Percentiles rank a stretch among this genome's conserved stretches.
These are phyloP conservation scores for Heliocidaris tuberculata DNA, from an alignment of 35 echinoderm and acorn worm species.

Conservation along the genomic window DNA sequence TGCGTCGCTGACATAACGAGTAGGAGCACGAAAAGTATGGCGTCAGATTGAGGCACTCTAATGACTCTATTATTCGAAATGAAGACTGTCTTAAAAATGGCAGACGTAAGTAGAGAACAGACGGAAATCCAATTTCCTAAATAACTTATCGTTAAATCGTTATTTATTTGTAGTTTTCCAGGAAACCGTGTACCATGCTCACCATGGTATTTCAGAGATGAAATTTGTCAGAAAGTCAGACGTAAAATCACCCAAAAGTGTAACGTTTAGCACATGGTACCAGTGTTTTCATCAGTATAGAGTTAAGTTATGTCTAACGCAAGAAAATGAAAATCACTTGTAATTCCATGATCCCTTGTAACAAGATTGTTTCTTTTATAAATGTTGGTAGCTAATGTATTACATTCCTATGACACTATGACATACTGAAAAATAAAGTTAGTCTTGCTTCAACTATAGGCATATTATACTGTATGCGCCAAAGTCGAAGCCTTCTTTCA, in stretches of 20 bases:
- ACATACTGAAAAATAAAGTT: too few relatives aligned
- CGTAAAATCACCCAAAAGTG: background rate
- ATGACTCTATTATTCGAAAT: background rate
- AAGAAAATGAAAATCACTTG: background rate
- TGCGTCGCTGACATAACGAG: too few relatives aligned
- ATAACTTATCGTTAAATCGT: background rate
- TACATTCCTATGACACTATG: too few relatives aligned
- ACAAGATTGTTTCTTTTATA: background rate
- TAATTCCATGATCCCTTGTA: background rate
- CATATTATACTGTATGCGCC: background rate
- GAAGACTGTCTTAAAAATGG: background rate
- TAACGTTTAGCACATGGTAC: background rate
- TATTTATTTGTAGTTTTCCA: background rate
- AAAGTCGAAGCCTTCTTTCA: background rate
- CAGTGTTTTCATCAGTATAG: background rate
- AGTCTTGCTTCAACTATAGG: background rate
- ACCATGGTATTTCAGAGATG: background rate
- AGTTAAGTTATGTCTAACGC: background rate
- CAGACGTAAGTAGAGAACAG: background rate
- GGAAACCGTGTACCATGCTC: background rate
- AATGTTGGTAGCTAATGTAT: too few relatives aligned
- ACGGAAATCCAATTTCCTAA: slow-evolving; percentile 16
- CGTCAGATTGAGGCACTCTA: background rate
- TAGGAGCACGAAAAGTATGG: background rate
- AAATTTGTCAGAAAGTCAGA: background rate